Conservation (phyloP, 2,113 vertebrate genomes). For the Anarhynchus alexandrinus region DNA sequence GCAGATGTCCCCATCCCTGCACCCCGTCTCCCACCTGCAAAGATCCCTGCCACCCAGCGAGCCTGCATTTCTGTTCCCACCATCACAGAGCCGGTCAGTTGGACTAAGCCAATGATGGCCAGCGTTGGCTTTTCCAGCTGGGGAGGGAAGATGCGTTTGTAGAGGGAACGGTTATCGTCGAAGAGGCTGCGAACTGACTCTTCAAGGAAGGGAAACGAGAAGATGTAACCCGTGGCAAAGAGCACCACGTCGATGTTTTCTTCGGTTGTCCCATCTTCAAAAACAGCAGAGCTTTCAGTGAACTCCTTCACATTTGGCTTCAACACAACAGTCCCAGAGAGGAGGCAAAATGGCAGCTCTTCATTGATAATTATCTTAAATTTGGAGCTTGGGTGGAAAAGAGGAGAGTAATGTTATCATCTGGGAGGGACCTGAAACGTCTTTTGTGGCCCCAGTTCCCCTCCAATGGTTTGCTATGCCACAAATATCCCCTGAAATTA, state of each 20-base stretch:
- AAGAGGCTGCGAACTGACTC: constrained; percentile 53
- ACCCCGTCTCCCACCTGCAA: constrained; percentile 76
- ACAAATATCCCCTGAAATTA: background rate
- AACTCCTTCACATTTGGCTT: constrained; percentile 79
- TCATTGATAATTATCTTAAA: constrained; percentile 73
- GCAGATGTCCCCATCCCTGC: background rate
- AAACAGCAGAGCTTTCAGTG: constrained; percentile 70
- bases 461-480: background rate
- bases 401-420: background rate
- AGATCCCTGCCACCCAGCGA: constrained; percentile 85
- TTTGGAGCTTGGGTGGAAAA: constrained; percentile 53
- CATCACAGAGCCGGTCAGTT: constrained; percentile 77
- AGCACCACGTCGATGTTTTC: constrained; percentile 78
- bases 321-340: constrained; percentile 78
- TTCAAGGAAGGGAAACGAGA: constrained; percentile 76
- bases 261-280: constrained; percentile 78
- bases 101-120: constrained; percentile 81
- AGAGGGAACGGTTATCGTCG: constrained; percentile 67
- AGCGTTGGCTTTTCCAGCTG: constrained; percentile 79
- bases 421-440: rapidly evolving
- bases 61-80: constrained; percentile 86
- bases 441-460: background rate
- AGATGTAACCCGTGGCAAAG: constrained; percentile 84
- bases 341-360: constrained; percentile 79
- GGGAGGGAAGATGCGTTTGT: constrained; percentile 82